These are phyloP conservation scores for Anthoptus insignis DNA, from an alignment of 2,888 invertebrate species.

Conservation along the genomic window DNA sequence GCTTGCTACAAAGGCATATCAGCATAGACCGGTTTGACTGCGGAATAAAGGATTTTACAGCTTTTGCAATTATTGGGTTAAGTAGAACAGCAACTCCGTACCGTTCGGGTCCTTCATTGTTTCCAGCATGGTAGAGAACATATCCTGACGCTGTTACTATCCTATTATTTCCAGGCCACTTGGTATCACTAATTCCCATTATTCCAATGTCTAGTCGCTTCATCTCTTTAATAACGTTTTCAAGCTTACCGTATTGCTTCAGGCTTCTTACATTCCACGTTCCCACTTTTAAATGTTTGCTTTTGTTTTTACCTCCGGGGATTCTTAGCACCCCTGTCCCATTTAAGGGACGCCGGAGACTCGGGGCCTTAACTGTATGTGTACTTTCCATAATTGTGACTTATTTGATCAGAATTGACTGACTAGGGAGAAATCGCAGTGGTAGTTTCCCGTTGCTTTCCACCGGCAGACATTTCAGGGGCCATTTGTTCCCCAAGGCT, in stretches of 20 bases:
- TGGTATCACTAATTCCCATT: constrained; percentile 4
- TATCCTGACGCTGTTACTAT: background rate
- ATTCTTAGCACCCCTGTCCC: constrained; percentile 3
- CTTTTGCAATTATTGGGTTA: no score
- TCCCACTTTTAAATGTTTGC: background rate
- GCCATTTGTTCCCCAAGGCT: background rate
- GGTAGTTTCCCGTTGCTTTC: constrained; percentile 43
- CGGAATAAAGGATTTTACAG: no score
- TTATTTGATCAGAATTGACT: background rate
- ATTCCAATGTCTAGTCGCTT: background rate
- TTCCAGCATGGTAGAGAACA: no score
- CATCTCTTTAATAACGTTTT: background rate
- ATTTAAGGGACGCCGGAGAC: constrained; percentile 21
- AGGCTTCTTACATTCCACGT: constrained; percentile 12
- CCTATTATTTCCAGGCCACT: background rate
- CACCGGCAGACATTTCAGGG: constrained; percentile 27
- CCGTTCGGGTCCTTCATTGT: no score
- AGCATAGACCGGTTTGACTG: no score
- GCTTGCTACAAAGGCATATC: no score
- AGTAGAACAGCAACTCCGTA: no score
- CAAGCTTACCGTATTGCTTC: constrained; percentile 1
- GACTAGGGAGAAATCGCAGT: constrained; percentile 23
- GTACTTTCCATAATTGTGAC: no score
- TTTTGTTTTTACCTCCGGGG: background rate
- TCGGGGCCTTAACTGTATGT: constrained; percentile 8